Base-by-base conservation (phyloP, 2,888 invertebrate genomes). In the Mamestra brassicae region DNA sequence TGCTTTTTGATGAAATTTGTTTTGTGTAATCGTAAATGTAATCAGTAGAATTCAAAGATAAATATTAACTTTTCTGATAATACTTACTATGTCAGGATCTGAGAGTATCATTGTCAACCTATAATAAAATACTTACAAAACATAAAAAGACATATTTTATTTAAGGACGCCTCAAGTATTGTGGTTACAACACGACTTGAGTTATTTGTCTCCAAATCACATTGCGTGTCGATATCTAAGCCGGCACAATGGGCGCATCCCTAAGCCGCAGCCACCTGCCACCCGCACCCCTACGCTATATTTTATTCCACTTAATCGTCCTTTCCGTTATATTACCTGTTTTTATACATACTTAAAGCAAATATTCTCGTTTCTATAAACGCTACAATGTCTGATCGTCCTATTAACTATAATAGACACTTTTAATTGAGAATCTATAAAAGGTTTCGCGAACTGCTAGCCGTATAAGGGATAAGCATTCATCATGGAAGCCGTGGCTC, bases 351-450 rank as follows among this genome's bases (percentile, higher is more conserved):
- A 93, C 94, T 94, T 93, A 95, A 95, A 96, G 96, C 95, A 96
- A 96, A 96, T 96, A 96, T 96, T 94, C 94, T 92, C 92, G 94
- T 95, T 94, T 93, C 94, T 94, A 92, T 93, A 94, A 94, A 94
- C 91, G 90, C 91, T 89, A 92, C 93, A 93, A 78, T 88, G 94
- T 93, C 93, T 91, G 92, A 91, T 91, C 93, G 93, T 89, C 94
- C 94, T 95, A 95, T 95, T 96, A 96, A 94, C 94, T 94, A 95
- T 96, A 96, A 96, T 96, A 96, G 95, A 96, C 95, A 94, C 93
- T 96, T 95, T 96, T 96, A 96, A 96, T 96, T 96, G 95, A 95
- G 95, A 96, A 95, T 95, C 96, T 96, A 96, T 96, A 96, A 96
- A 96, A 96, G 96, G 96, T 95, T 96, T 96, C 93, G 96, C 95